Evolutionary conservation across 2,113 vertebrate genomes (phyloP).

Genomic region (Otocyon megalotis): DNA sequence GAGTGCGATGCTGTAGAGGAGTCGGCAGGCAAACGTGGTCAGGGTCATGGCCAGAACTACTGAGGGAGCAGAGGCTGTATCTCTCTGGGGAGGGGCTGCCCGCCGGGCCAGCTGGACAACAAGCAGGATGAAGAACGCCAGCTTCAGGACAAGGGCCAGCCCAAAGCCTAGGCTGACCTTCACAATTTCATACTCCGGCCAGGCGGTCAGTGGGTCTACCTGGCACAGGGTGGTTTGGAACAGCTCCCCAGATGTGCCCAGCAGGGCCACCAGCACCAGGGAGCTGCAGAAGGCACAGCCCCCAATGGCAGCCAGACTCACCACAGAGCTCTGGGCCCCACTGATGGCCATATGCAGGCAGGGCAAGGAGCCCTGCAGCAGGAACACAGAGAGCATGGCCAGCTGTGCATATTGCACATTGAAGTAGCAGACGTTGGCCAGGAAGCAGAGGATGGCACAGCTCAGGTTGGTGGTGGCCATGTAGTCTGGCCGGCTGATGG

Average conservation of each 20-base stretch:
- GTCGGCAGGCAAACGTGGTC: constrained; percentile 77
- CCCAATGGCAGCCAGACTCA: constrained; percentile 75
- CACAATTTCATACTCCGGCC: constrained; percentile 85
- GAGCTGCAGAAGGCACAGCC: constrained; percentile 81
- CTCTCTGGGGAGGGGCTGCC: constrained; percentile 58
- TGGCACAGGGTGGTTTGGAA: constrained; percentile 79
- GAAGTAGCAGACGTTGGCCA: constrained; percentile 88
- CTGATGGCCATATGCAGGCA: not conserved
- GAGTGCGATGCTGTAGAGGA: constrained; percentile 86
- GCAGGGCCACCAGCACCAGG: constrained; percentile 80
- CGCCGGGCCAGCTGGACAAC: constrained; percentile 65
- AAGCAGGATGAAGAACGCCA: constrained; percentile 77
- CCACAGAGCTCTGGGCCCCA: not conserved
- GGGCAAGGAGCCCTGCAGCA: constrained; percentile 71
- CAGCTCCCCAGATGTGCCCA: constrained; percentile 74
- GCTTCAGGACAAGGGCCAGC: constrained; percentile 82
- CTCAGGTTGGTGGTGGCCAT: constrained; percentile 80
- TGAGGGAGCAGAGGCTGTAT: constrained; percentile 41
- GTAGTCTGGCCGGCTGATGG: constrained; percentile 85
- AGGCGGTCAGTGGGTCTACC: constrained; percentile 82
- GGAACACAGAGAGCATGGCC: constrained; percentile 78
- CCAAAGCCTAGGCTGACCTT: constrained; percentile 88
- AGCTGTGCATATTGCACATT: constrained; percentile 83
- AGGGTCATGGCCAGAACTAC: constrained; percentile 55
- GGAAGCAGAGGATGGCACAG: constrained; percentile 87